Base-by-base conservation (phyloP, 2,113 vertebrate species). In the Amblyopsis rosae region DNA sequence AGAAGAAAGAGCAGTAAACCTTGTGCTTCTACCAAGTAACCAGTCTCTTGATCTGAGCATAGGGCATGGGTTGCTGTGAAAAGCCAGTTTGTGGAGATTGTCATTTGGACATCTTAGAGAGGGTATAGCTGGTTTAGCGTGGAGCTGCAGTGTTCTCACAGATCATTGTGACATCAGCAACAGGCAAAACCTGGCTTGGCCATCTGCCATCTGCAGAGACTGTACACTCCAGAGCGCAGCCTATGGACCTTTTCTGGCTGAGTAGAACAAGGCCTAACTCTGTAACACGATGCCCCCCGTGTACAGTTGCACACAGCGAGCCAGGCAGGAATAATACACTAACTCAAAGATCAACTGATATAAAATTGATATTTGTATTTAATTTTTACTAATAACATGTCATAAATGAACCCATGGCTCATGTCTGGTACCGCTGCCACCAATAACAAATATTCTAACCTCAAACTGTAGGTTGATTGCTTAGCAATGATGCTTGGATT, bases 81-180 rank as follows among this genome's bases (percentile, higher is more conserved):
- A n/a, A 51, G 63, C 41, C 7, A 51, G 56, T 72, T 48, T 56
- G 26, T 47, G 32, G 57, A 67, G 63, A 7, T 53, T 64, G 12
- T 55, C 32, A n/a, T 57, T 17, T 47, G 45, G 11, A 67, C 56
- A 35, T 55, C 60, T 5, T 7, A 49, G 3, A 54, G 17, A 60
- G 19, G 47, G 17, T n/a, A 19, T 41, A 45, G 56, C 48, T 45
- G 59, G 53, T 76, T 84, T 81, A 65, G 64, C 70, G 45, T 16
- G 62, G 68, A 75, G 58, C 58, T 76, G 76, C 55, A 26, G 67
- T 74, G 81, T 84, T 86, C 81, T 84, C 76, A 70, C 77, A 48
- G 15, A 19, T 65, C 46, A 6, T 1, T 59, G 79, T 68, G 81
- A 83, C 61, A 70, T 81, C 45, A 75, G 64, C 67, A 55, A 32